Evolutionary conservation across 1,140 invertebrate species (phyloP).

Genomic region (Nomia melanderi): DNA sequence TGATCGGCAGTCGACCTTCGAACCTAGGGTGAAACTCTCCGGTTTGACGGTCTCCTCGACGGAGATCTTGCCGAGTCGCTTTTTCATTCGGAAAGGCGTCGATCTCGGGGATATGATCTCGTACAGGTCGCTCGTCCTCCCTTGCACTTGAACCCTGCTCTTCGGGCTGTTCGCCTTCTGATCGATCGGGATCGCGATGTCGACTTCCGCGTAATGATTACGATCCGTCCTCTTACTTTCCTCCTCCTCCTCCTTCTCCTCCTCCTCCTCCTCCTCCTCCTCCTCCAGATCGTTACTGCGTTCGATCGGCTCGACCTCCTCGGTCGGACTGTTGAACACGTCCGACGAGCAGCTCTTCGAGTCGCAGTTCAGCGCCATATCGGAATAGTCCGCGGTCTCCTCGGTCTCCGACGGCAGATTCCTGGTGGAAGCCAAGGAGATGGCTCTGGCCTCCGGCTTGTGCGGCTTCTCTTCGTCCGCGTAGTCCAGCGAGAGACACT

Average conservation of each 20-base stretch:
- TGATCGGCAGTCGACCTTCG: conserved; percentile 76
- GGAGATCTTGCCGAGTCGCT: conserved; percentile 76
- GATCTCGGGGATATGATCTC: conserved; percentile 77
- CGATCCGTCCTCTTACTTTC: conserved; percentile 14
- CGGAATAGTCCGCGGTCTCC: conserved; percentile 59
- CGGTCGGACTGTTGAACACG: conserved; percentile 70
- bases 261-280: conserved; percentile 32
- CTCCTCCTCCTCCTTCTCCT: conserved; percentile 14
- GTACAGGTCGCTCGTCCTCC: conserved; percentile 72
- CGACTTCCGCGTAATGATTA: conserved; percentile 69
- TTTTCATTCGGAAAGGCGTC: conserved; percentile 77
- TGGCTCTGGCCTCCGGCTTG: conserved; percentile 66
- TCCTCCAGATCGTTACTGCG: conserved; percentile 15
- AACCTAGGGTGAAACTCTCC: conserved; percentile 76
- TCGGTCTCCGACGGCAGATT: conserved; percentile 65
- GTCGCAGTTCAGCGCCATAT: conserved; percentile 66
- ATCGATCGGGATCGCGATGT: conserved; percentile 74
- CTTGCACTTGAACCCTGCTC: conserved; percentile 60
- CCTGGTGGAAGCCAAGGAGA: conserved; percentile 72
- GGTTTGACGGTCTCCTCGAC: conserved; percentile 76
- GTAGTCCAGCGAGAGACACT: conserved; percentile 76
- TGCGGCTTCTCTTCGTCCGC: conserved; percentile 74
- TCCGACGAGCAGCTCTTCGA: conserved; percentile 74
- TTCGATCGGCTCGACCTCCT: conserved; percentile 44
- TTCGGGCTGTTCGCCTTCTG: conserved; percentile 61